phyloP scores from a whole-genome alignment of 2,888 invertebrate genomes.

The Bursaphelenchus okinawaensis region DNA sequence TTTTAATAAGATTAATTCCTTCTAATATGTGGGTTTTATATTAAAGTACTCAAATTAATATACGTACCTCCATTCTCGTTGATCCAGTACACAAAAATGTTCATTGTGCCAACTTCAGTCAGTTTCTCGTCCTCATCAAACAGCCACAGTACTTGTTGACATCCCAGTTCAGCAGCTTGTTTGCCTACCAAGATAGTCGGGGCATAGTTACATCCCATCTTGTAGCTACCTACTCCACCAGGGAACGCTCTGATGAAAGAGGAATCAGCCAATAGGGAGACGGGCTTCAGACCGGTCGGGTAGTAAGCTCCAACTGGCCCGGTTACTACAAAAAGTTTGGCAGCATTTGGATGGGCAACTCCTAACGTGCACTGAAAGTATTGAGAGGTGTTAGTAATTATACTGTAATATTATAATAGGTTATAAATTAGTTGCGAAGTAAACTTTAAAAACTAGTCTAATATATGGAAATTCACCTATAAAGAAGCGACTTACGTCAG shows the following conservation, averaged over 20 bases:
- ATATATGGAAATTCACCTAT: conserved; percentile 9
- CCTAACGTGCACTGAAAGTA: conserved; percentile 78
- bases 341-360: conserved; percentile 78
- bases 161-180: conserved; percentile 73
- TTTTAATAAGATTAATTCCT: no score
- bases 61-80: conserved; percentile 79
- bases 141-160: conserved; percentile 90
- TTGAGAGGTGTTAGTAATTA: no score
- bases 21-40: no score
- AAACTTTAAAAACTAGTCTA: no score
- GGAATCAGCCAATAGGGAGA: conserved; percentile 82
- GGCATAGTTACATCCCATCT: conserved; percentile 78
- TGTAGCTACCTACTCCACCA: conserved; percentile 81
- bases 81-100: conserved; percentile 80
- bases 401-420: neutral
- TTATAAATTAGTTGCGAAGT: neutral
- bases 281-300: conserved; percentile 67
- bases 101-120: conserved; percentile 98
- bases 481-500: conserved; percentile 80
- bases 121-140: conserved; percentile 87
- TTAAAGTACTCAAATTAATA: conserved; percentile 4
- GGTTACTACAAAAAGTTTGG: conserved; percentile 81
- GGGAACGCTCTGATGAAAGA: conserved; percentile 74
- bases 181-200: conserved; percentile 63
- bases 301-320: conserved; percentile 92